Evolutionary conservation across 2,113 vertebrate genomes (phyloP).

Genomic region (Paradisaea rubra): DNA sequence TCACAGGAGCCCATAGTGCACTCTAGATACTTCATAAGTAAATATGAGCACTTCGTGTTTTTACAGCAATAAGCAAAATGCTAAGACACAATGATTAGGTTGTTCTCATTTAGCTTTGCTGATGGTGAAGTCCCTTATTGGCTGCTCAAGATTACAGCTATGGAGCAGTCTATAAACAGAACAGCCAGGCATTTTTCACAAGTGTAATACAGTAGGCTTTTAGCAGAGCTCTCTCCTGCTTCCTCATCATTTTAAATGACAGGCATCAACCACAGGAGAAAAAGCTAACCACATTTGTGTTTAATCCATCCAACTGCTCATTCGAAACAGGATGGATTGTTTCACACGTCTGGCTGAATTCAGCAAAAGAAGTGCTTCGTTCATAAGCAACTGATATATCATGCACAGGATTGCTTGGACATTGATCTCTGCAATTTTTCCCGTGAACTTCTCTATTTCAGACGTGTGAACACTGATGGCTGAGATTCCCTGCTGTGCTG

Average conservation of each 20-base stretch:
- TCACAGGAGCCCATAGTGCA: conserved; percentile 51
- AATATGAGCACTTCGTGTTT: conserved; percentile 34
- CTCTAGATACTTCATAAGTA: conserved; percentile 45
- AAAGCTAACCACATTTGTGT: conserved; percentile 39
- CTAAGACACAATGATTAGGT: conserved; percentile 41
- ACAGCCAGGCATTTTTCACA: neutral
- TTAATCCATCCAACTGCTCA: conserved; percentile 2
- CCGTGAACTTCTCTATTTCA: neutral
- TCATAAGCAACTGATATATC: neutral
- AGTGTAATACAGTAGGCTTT: neutral
- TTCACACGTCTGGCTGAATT: neutral
- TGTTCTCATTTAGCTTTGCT: conserved; percentile 33
- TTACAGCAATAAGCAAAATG: conserved; percentile 46
- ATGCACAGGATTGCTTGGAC: neutral
- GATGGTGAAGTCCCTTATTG: conserved; percentile 3
- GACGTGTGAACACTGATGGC: neutral
- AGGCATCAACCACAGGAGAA: conserved; percentile 20
- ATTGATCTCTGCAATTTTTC: neutral
- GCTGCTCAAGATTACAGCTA: neutral
- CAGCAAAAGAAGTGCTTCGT: neutral
- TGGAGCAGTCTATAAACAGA: neutral
- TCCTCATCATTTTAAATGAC: conserved; percentile 22
- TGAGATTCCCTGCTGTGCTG: neutral
- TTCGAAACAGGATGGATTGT: neutral
- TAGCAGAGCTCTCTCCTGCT: neutral